Percentiles rank a stretch among this genome's conserved stretches.
Evolutionary conservation across 2,113 vertebrate species (phyloP).

Genomic region (Hepsetus odoe): DNA sequence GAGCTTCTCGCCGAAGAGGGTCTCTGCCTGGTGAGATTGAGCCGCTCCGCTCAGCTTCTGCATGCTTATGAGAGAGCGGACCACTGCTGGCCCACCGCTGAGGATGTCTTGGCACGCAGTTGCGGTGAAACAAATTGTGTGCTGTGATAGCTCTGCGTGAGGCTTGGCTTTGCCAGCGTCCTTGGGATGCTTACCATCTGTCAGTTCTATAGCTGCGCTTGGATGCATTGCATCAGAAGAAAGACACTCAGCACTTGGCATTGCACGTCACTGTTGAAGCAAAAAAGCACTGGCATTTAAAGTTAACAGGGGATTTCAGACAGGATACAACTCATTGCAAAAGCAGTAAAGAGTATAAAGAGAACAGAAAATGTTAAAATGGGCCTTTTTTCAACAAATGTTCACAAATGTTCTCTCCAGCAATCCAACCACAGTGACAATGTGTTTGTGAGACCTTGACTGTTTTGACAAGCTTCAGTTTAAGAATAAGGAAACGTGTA

Average conservation of each 20-base stretch:
- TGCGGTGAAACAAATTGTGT: constrained; percentile 58
- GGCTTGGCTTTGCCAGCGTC: constrained; percentile 55
- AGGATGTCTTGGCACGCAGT: constrained; percentile 54
- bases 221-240: constrained; percentile 41
- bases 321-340: not conserved
- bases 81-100: constrained; percentile 47
- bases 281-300: constrained; percentile 9
- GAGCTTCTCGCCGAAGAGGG: constrained; percentile 43
- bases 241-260: constrained; percentile 26
- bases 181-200: constrained; percentile 59
- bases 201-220: constrained; percentile 51
- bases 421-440: not conserved
- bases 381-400: not conserved
- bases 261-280: not conserved
- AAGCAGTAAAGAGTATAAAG: not conserved
- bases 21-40: constrained; percentile 49
- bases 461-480: constrained; percentile 16
- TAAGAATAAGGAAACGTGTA: constrained; percentile 1
- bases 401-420: not conserved
- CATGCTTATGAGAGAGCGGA: constrained; percentile 50
- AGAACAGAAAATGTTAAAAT: not conserved
- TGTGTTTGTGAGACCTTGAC: not conserved
- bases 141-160: constrained; percentile 57
- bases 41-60: constrained; percentile 45
- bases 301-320: not conserved